Percentiles rank a stretch among this genome's conserved stretches.
These are phyloP conservation scores for Euzetes globulus DNA, from an alignment of 2,888 invertebrate species.

Conservation along the genomic window DNA sequence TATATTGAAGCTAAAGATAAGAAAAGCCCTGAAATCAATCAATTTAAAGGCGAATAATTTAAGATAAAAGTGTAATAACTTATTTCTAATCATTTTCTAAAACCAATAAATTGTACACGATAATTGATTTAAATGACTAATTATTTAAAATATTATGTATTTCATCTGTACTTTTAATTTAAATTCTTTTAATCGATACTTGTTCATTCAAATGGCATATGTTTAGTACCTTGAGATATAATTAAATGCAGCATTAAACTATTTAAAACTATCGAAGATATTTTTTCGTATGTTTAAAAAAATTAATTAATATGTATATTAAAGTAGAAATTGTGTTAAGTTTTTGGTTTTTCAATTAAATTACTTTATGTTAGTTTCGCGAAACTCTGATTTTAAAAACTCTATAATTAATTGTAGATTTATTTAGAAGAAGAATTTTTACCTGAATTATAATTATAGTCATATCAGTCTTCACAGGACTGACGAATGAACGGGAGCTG, in stretches of 20 bases:
- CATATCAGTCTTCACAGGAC: background rate
- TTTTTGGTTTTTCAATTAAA: background rate
- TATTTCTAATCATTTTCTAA: background rate
- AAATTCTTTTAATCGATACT: background rate
- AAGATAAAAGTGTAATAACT: background rate
- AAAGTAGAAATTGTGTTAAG: background rate
- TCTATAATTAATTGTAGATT: slow-evolving; percentile 14
- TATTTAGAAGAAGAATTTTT: background rate
- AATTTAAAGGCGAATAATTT: background rate
- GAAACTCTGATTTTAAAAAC: background rate
- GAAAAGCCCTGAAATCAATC: background rate
- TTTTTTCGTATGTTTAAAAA: no score
- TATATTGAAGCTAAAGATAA: background rate
- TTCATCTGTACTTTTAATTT: background rate
- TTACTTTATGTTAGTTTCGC: background rate
- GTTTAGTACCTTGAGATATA: background rate
- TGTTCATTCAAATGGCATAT: background rate
- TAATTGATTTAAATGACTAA: slow-evolving; percentile 20
- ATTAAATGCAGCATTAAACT: slow-evolving; percentile 10
- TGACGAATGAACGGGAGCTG: background rate
- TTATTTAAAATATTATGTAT: background rate
- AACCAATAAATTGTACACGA: background rate
- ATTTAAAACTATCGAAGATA: background rate
- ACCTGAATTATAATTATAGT: background rate
- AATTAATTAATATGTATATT: background rate